These are phyloP conservation scores for Acanthisitta chloris DNA, from an alignment of 2,113 vertebrate genomes.

Conservation along the genomic window DNA sequence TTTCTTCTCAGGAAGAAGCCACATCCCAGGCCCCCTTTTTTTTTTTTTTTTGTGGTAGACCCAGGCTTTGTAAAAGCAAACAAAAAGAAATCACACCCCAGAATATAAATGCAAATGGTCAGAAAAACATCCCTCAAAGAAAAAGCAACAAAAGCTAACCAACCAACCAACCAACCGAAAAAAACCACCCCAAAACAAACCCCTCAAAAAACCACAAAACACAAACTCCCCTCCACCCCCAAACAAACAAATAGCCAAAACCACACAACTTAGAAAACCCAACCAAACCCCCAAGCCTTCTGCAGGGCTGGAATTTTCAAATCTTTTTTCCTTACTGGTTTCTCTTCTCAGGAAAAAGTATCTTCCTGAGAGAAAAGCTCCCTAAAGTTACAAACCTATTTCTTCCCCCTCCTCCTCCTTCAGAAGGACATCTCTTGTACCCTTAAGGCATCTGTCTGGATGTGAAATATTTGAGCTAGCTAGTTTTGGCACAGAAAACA, in stretches of 20 bases:
- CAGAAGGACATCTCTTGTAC: background rate
- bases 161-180: background rate
- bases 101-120: background rate
- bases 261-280: too few species aligned
- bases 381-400: background rate
- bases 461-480: background rate
- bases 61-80: background rate
- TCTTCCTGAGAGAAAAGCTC: background rate
- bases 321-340: background rate
- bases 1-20: background rate
- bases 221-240: too few species aligned
- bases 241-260: too few species aligned
- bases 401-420: background rate
- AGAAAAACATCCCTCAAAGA: background rate
- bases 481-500: background rate
- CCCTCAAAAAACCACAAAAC: too few species aligned
- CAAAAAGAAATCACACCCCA: background rate
- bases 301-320: background rate
- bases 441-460: background rate
- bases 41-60: background rate
- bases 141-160: too few species aligned
- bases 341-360: background rate
- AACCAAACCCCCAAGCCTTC: too few species aligned
- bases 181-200: background rate
- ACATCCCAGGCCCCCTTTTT: background rate